These are phyloP conservation scores for Pedionomus torquatus DNA, from an alignment of 2,113 vertebrate species.

Conservation along the genomic window DNA sequence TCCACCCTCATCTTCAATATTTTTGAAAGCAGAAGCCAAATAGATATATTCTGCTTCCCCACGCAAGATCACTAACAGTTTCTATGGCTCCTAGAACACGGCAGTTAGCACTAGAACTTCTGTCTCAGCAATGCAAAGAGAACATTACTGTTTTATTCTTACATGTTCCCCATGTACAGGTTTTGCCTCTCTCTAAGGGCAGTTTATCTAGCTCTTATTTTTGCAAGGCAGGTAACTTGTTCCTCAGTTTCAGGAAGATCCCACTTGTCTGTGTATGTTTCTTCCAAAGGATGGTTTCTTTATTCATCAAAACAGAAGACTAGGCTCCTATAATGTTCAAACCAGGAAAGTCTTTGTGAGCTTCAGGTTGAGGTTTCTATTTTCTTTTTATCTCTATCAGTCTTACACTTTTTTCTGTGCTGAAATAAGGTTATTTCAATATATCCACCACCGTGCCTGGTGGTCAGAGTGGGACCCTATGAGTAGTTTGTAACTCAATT, in stretches of 20 bases:
- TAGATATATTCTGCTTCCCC: neutral
- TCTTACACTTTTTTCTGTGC: neutral
- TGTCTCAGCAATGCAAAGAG: neutral
- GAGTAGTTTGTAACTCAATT: neutral
- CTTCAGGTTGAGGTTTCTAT: neutral
- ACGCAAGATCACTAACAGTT: neutral
- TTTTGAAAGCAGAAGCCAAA: neutral
- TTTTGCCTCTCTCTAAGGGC: neutral
- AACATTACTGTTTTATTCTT: neutral
- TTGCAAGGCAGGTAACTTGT: neutral
- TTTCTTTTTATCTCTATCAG: neutral
- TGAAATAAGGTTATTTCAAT: neutral
- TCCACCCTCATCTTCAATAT: neutral
- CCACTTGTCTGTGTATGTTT: neutral
- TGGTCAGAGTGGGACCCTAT: neutral
- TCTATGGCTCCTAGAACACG: neutral
- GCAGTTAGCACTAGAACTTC: neutral
- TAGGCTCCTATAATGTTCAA: neutral
- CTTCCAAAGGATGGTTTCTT: neutral
- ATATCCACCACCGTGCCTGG: neutral
- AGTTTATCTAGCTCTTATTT: neutral
- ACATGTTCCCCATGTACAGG: neutral
- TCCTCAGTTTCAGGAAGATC: neutral
- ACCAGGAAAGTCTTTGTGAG: neutral
- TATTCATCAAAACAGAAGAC: neutral